Base-by-base conservation (phyloP, 2,113 vertebrate genomes). In the Malurus melanocephalus region DNA sequence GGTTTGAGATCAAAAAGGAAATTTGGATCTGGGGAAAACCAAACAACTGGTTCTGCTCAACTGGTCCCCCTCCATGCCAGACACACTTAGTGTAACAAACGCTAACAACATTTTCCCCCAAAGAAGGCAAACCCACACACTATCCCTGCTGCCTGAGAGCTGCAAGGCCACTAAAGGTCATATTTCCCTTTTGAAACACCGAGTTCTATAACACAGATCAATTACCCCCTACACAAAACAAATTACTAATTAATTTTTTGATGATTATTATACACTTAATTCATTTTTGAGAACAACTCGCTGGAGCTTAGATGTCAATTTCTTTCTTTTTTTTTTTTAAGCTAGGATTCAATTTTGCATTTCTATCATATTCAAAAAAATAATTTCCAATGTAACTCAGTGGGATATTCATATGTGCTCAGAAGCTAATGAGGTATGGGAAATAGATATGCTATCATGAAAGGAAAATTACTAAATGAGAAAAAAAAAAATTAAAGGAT, bases 391-490 rank as follows among this genome's bases (percentile, higher is more conserved):
- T 96, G 94, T 97, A 96, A 96, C 97, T 96, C 97, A 96, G 96
- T 97, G 95, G 97, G 97, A 94, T 94, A 96, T 93, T 96, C 89
- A 96, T 91, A 88, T 97, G 94, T 96, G 94, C 95, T 96, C 95
- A 94, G 96, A 96, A 97, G 97, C 96, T 97, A 96, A 97, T 97
- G 97, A 97, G 97, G 93, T 96, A 87, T 96, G 97, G 97, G 97
- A 97, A 96, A 97, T 97, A 97, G 96, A 97, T 96, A 96, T 33
- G 53, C 88, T 95, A 95, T 93, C 91, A 97, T 97, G 96, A 97
- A 97, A 96, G 92, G 92, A 94, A 97, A 97, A 97, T 97, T 96
- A 96, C 94, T 96, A 96, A 96, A 94, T 96, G 92, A 96, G 94
- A 95, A 96, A 97, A 97, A 97, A 97, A 95, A 94, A 95, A 72